Base-by-base conservation (phyloP, 1,140 invertebrate species). In the Drosophila teissieri region DNA sequence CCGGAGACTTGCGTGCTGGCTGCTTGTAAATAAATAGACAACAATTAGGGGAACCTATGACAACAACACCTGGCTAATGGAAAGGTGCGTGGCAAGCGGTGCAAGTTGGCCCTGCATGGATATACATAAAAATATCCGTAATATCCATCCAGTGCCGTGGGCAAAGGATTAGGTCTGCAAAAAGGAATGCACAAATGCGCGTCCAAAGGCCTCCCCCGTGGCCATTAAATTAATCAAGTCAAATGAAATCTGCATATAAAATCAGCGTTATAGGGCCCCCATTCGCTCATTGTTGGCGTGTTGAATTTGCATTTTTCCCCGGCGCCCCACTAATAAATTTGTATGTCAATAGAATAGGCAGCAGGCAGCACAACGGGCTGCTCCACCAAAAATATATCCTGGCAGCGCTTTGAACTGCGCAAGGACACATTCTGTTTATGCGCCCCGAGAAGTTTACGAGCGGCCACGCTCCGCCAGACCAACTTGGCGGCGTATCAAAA, bases 261-360 rank as follows among this genome's bases (percentile, higher is more conserved):
- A 86, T 78, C 74, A 63, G 48, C 17, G 42, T 44, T 44, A 7
- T 40, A n/a, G 14, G n/a, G 14, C 24, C 44, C 51, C 37, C 11
- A 12, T 19, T 22, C 37, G 19, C 63, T 54, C 62, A 64, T 55
- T 80, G 76, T 73, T 88, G 76, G 84, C 84, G 84, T 88, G 84
- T 88, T 80, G 84, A 77, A 84, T 88, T 88, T 88, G 84, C 84
- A 89, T 88, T 88, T 89, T 63, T 63, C 67, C 70, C 62, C 65
- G 83, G 83, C 83, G 76, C 84, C 84, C 84, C 73, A 88, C 83
- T 83, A 88, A 88, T 88, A 88, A 89, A 78, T 84, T 88, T 89
- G 67, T 89, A 89, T 88, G 84, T 77, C 84, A 88, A 88, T 88
- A 77, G 83, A 88, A 86, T 69, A 63, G 52, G 36, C 34, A 7